Percentiles rank a stretch among this genome's conserved stretches.
Conservation (phyloP, 2,797 vertebrate species). For the Lepilemur septentrionalis region DNA sequence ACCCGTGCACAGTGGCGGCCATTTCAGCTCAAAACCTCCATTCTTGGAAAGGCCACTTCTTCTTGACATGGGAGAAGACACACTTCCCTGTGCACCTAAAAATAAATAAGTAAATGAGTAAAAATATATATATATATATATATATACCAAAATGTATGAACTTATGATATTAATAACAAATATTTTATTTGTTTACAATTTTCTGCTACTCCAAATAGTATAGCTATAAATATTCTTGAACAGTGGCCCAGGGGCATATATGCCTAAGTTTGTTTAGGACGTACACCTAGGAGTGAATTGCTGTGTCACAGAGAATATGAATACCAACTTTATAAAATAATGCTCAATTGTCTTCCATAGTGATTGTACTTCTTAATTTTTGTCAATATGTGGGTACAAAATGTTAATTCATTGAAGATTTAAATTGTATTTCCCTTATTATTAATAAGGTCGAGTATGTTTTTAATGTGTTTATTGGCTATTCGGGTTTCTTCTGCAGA, state of each 20-base stretch:
- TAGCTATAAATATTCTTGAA: not conserved
- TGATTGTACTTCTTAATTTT: not conserved
- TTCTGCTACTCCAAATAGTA: not conserved
- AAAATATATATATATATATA: no score
- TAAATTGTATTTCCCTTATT: not conserved
- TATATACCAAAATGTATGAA: not conserved
- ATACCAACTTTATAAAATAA: not conserved
- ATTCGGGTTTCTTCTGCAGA: not conserved
- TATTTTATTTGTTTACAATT: not conserved
- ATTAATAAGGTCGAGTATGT: not conserved
- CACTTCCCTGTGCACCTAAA: constrained; percentile 57
- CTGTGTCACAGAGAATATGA: not conserved
- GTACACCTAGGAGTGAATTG: not conserved
- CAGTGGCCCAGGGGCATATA: no score
- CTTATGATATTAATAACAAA: not conserved
- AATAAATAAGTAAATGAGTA: constrained; percentile 41
- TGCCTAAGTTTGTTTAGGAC: not conserved
- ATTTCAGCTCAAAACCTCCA: not conserved
- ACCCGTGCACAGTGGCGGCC: no score
- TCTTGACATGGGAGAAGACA: constrained; percentile 57
- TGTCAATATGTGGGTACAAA: not conserved
- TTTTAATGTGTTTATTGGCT: not conserved
- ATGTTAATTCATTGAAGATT: not conserved
- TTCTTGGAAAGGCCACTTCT: constrained; percentile 50
- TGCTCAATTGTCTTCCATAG: not conserved